phyloP scores from a whole-genome alignment of 2,113 vertebrate genomes.

The Cercocebus atys region DNA sequence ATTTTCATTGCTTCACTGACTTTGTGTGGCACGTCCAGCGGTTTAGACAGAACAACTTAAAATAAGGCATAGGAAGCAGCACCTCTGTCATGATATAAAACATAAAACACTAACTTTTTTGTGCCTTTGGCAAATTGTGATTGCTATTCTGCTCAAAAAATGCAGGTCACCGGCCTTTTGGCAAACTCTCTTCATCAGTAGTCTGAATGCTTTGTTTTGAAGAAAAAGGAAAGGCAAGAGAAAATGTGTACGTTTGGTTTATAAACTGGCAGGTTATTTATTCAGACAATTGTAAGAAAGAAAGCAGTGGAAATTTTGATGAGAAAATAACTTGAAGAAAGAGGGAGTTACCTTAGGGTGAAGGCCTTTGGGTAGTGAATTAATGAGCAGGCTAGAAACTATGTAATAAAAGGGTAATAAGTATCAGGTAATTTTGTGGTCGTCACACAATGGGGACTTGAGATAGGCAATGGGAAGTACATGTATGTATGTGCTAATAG shows the following conservation, averaged over 20 bases:
- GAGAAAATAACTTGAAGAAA: neutral
- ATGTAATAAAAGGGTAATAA: neutral
- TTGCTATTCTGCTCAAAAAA: constrained; percentile 22
- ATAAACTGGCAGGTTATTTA: constrained; percentile 41
- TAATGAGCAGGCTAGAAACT: neutral
- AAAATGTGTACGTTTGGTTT: neutral
- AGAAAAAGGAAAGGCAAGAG: neutral
- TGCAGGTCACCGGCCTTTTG: constrained; percentile 45
- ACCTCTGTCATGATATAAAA: neutral
- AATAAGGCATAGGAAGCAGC: neutral
- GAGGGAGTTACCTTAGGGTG: neutral
- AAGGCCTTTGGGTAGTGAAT: neutral
- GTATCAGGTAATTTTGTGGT: neutral
- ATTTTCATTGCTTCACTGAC: constrained; percentile 37
- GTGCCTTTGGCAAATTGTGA: constrained; percentile 62
- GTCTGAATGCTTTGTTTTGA: neutral
- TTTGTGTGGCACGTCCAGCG: neutral
- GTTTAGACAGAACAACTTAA: neutral
- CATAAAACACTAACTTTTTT: neutral
- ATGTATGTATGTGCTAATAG: neutral
- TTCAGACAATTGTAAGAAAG: constrained; percentile 29
- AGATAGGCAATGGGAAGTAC: neutral
- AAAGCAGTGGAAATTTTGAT: neutral
- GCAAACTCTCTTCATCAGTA: constrained; percentile 38
- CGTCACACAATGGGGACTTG: neutral